Conservation (phyloP, 2,888 invertebrate genomes). For the Bursaphelenchus okinawaensis region DNA sequence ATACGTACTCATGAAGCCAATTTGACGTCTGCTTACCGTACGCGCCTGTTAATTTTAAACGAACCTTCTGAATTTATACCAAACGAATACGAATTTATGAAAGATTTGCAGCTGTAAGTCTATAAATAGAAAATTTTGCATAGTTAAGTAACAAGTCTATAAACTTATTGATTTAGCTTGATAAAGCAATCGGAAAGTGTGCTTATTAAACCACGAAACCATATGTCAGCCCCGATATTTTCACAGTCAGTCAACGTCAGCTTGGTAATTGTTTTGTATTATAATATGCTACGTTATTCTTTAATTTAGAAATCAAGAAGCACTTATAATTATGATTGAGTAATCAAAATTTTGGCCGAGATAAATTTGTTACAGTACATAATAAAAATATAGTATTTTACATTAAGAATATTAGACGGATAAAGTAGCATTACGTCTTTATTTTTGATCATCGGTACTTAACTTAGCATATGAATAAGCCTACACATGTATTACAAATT, state of each 20-base stretch:
- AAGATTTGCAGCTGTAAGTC: constrained; percentile 23
- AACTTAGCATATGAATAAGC: no score
- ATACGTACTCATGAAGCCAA: constrained; percentile 29
- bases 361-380: no score
- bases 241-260: neutral
- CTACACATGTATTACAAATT: neutral
- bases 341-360: no score
- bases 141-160: no score
- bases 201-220: neutral
- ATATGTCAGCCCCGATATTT: neutral
- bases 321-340: no score
- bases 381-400: no score
- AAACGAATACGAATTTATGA: constrained; percentile 25
- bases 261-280: neutral
- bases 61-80: neutral
- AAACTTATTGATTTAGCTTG: no score
- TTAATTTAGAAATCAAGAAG: neutral
- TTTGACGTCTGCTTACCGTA: constrained; percentile 20
- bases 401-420: no score
- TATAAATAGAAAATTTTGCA: no score
- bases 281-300: neutral
- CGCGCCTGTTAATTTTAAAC: constrained; percentile 14
- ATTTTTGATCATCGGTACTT: no score
- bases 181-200: no score
- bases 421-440: no score